Percentiles rank a stretch among this genome's conserved stretches.
Conservation (phyloP, 2,888 invertebrate genomes). For the Timema podura region DNA sequence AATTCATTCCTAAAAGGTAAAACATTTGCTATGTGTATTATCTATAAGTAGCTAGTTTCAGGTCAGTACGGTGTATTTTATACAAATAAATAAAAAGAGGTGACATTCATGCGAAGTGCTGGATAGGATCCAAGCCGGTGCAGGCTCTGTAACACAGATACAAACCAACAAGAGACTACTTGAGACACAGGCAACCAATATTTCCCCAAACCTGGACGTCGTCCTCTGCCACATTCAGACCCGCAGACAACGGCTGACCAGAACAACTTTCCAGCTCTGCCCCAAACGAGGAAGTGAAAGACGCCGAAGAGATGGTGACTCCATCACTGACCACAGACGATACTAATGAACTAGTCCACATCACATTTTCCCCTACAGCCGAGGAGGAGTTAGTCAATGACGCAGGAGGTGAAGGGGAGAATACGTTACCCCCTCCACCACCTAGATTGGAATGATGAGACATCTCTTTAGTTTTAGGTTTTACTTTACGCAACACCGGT, state of each 20-base stretch:
- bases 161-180: too few species aligned
- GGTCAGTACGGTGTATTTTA: too few species aligned
- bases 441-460: constrained; percentile 19
- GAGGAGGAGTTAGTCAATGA: constrained; percentile 17
- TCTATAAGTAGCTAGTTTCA: too few species aligned
- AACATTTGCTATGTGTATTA: too few species aligned
- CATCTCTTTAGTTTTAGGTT: constrained; percentile 26
- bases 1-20: too few species aligned
- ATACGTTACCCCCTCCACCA: constrained; percentile 10
- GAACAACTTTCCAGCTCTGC: constrained; percentile 23
- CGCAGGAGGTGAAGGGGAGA: constrained; percentile 13
- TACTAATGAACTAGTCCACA: constrained; percentile 13
- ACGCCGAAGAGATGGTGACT: constrained; percentile 33
- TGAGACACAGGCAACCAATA: too few species aligned
- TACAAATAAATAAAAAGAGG: too few species aligned
- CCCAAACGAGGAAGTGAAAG: constrained; percentile 24
- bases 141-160: too few species aligned
- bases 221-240: not conserved
- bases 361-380: constrained; percentile 18
- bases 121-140: too few species aligned
- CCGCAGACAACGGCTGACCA: constrained; percentile 9
- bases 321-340: constrained; percentile 26
- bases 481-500: constrained; percentile 36
- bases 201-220: constrained; percentile 10
- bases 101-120: too few species aligned